phyloP scores from a whole-genome alignment of 1,140 invertebrate genomes.

The Drosophila jambulina region DNA sequence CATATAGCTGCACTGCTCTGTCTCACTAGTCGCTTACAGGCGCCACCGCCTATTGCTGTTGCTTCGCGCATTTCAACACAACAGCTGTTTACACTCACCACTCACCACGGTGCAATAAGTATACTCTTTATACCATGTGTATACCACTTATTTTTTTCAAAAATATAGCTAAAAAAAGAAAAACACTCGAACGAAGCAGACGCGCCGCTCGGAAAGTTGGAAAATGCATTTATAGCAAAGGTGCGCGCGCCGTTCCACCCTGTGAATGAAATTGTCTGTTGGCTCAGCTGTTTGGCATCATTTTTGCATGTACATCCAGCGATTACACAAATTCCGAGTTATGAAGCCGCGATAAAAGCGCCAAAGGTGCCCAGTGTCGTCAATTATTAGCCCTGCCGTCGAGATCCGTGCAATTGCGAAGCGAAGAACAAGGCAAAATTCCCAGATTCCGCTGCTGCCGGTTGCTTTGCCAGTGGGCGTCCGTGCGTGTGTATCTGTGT shows the following conservation, averaged over 20 bases:
- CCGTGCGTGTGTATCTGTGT: constrained; percentile 11
- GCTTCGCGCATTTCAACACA: background rate
- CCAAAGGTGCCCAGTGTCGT: constrained; percentile 7
- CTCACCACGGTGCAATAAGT: constrained; percentile 1
- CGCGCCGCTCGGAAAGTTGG: constrained; percentile 12
- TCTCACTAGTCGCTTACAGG: background rate
- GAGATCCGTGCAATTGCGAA: constrained; percentile 5
- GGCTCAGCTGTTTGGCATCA: constrained; percentile 21
- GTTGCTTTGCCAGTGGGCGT: constrained; percentile 23
- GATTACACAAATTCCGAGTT: constrained; percentile 1
- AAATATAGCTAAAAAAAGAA: no score
- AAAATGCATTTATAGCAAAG: constrained; percentile 27
- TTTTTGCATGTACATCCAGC: background rate
- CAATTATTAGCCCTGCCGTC: constrained; percentile 2
- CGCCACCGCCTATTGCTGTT: background rate
- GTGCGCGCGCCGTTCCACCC: constrained; percentile 23
- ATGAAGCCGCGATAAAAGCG: background rate
- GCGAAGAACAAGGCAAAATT: background rate
- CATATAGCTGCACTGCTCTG: constrained; percentile 1
- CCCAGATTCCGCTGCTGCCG: background rate
- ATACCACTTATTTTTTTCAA: no score
- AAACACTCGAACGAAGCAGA: constrained; percentile 5
- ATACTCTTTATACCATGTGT: background rate
- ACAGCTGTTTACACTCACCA: constrained; percentile 2
- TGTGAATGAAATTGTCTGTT: constrained; percentile 2